Conservation (phyloP, 2,888 invertebrate genomes). For the Watsonalla binaria region DNA sequence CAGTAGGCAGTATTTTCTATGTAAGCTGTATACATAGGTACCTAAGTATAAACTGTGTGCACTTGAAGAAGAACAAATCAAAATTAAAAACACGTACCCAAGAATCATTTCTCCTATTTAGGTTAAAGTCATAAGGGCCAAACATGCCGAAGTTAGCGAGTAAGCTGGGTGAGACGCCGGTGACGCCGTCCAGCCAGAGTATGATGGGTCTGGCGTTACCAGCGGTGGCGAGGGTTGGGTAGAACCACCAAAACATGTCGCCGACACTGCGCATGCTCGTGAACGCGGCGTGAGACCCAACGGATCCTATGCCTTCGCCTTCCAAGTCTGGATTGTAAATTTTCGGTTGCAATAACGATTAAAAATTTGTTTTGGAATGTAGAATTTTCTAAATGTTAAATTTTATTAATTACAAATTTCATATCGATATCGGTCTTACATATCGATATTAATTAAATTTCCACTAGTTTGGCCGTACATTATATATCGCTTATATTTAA, state of each 20-base stretch:
- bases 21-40: too few species aligned
- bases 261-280: slow-evolving; percentile 84
- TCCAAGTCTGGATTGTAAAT: slow-evolving; percentile 36
- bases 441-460: too few species aligned
- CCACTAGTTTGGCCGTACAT: too few species aligned
- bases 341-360: too few species aligned
- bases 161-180: slow-evolving; percentile 87
- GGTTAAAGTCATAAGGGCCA: slow-evolving; percentile 84
- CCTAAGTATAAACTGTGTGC: neutral
- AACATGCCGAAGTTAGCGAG: slow-evolving; percentile 92
- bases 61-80: too few species aligned
- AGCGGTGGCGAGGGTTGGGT: slow-evolving; percentile 81
- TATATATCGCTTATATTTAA: too few species aligned
- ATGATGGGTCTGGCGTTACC: slow-evolving; percentile 81
- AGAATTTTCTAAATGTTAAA: too few species aligned
- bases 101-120: slow-evolving; percentile 81
- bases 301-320: slow-evolving; percentile 71
- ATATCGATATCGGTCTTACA: too few species aligned
- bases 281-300: slow-evolving; percentile 85
- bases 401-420: too few species aligned
- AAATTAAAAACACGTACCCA: slow-evolving; percentile 78
- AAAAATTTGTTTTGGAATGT: too few species aligned
- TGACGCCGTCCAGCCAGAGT: slow-evolving; percentile 94
- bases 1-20: too few species aligned
- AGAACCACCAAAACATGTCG: slow-evolving; percentile 93